Base-by-base conservation (phyloP, 2,888 invertebrate genomes). In the Elmis aenea region DNA sequence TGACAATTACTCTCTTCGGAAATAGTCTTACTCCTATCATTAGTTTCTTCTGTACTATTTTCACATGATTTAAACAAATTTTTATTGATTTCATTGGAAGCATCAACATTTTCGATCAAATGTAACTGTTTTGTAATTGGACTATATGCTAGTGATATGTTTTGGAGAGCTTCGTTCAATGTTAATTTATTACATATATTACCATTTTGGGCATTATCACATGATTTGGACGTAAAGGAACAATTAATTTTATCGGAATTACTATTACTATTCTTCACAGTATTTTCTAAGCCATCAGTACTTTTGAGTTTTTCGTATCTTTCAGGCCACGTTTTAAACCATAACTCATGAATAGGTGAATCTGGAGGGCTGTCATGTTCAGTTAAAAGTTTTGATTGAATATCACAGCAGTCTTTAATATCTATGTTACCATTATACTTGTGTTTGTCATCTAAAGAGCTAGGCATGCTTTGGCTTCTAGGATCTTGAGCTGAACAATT, bases 81-180 rank as follows among this genome's bases (percentile, higher is more conserved):
- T n/a, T n/a, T n/a, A 11, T 25, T 25, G 27, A 13, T 9, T 33
- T 45, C 31, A 22, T 13, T 26, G 25, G 23, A 30, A 25, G 18
- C 31, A 27, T 30, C 24, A 24, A 40, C 26, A 30, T 26, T 36
- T 30, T 51, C 44, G 10, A 79, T 73, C 28, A 80, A 74, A 64
- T 82, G 83, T 44, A 83, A 65, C 54, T 83, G 81, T 60, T 81
- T 84, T 13, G 83, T 84, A 27, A 81, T 72, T 8, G 84, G 84
- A 61, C 81, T 83, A 66, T 84, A 85, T 2, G 83, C 81, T 45
- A 85, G 66, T 47, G 83, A 81, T 71, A 85, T 82, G 62, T 76
- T 81, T 59, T 83, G 79, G 54, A 85, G 66, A 32, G 83, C 81
- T 65, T 81, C 79, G 58, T 79, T 80, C 43, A 84, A 70, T 43